phyloP scores from a whole-genome alignment of 2,797 vertebrate genomes.

The Coilia nasus region DNA sequence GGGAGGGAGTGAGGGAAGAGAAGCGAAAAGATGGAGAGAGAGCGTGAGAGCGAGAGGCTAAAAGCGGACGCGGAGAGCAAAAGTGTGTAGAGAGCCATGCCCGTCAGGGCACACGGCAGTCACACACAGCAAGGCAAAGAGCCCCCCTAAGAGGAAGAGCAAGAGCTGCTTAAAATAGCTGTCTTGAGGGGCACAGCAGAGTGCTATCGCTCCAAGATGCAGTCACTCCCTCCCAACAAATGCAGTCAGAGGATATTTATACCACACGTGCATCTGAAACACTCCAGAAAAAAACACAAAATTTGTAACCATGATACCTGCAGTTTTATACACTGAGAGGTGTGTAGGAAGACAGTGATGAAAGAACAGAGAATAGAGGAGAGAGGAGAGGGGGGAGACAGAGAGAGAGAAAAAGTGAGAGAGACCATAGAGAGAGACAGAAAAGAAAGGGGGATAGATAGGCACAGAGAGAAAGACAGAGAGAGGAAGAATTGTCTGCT shows the following conservation, averaged over 20 bases:
- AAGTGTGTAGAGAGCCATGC: not conserved
- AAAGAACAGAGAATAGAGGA: not conserved
- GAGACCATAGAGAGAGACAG: not conserved
- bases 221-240: not conserved
- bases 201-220: not conserved
- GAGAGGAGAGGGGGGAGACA: not conserved
- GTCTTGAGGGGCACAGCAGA: not conserved
- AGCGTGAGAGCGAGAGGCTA: too few relatives aligned
- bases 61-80: not conserved
- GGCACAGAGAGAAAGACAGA: not conserved
- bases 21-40: too few relatives aligned
- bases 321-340: not conserved
- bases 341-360: too few relatives aligned
- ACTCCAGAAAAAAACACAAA: not conserved
- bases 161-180: not conserved
- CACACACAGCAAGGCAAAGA: not conserved
- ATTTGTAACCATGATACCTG: not conserved
- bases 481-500: not conserved
- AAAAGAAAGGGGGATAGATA: not conserved
- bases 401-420: slow-evolving; percentile 6
- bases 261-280: not conserved
- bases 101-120: not conserved
- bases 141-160: too few relatives aligned
- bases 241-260: slow-evolving; percentile 20
- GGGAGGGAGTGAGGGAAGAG: too few relatives aligned